Conservation (phyloP, 2,888 invertebrate genomes). For the Peribatodes rhomboidaria region DNA sequence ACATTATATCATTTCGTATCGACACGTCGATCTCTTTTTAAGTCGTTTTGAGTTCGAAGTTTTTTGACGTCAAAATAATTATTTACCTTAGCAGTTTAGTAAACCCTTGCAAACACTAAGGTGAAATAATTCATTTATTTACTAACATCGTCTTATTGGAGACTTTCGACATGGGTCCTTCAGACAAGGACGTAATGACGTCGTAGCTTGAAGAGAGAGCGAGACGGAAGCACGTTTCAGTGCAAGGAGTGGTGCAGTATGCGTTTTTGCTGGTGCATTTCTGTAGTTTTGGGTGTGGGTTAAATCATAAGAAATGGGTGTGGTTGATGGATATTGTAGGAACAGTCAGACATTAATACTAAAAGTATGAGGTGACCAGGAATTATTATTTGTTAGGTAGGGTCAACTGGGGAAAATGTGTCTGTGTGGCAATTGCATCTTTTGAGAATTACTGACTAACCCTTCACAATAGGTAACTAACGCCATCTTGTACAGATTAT, state of each 20-base stretch:
- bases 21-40: too few relatives aligned
- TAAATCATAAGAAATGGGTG: slow-evolving; percentile 48
- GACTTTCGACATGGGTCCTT: slow-evolving; percentile 52
- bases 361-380: too few relatives aligned
- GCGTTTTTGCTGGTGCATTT: slow-evolving; percentile 79
- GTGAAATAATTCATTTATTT: slow-evolving; percentile 55
- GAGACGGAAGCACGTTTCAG: slow-evolving; percentile 64
- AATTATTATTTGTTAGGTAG: too few relatives aligned
- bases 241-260: slow-evolving; percentile 80
- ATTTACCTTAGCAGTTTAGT: neutral
- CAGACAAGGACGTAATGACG: slow-evolving; percentile 58
- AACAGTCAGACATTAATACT: too few relatives aligned
- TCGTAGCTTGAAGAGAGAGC: slow-evolving; percentile 49
- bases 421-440: too few relatives aligned
- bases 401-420: too few relatives aligned
- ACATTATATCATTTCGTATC: too few relatives aligned
- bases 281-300: slow-evolving; percentile 65
- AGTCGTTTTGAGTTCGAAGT: too few relatives aligned
- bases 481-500: too few relatives aligned
- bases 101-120: slow-evolving; percentile 10
- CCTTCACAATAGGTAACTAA: too few relatives aligned
- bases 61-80: neutral
- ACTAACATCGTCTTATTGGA: slow-evolving; percentile 54
- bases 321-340: neutral
- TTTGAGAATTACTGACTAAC: too few relatives aligned